Evolutionary conservation across 2,797 vertebrate genomes (phyloP).

Genomic region (Pipistrellus nathusii): DNA sequence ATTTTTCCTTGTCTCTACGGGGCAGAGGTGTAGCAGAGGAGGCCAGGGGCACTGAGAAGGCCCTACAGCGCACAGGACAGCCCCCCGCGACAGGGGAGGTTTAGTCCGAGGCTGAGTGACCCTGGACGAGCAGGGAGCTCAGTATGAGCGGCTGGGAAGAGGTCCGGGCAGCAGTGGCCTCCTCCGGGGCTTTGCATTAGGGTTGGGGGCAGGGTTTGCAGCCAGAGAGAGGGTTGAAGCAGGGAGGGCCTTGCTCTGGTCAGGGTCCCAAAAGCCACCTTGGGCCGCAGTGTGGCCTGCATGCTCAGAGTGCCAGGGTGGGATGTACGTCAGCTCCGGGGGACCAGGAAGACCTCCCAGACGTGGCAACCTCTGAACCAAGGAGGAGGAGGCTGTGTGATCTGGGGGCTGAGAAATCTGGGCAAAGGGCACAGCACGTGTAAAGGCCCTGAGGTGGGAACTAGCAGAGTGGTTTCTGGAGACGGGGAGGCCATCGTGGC

Average conservation of each 20-base stretch:
- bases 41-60: accelerated
- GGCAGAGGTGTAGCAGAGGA: accelerated
- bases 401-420: background rate
- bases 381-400: background rate
- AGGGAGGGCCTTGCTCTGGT: background rate
- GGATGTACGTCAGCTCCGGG: background rate
- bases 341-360: background rate
- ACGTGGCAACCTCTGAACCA: background rate
- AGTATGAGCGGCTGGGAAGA: background rate
- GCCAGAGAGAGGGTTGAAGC: background rate
- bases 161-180: accelerated
- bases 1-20: background rate
- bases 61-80: background rate
- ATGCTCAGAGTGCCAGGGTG: background rate
- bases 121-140: background rate
- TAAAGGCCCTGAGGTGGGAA: background rate
- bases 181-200: background rate
- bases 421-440: background rate
- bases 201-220: accelerated
- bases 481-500: no score
- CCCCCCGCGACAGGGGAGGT: accelerated
- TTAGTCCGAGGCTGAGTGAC: accelerated
- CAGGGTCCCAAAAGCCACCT: background rate
- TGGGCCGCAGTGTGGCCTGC: background rate
- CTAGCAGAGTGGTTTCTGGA: background rate